phyloP scores from a whole-genome alignment of 2,113 vertebrate species.

The Aphyosemion australe region DNA sequence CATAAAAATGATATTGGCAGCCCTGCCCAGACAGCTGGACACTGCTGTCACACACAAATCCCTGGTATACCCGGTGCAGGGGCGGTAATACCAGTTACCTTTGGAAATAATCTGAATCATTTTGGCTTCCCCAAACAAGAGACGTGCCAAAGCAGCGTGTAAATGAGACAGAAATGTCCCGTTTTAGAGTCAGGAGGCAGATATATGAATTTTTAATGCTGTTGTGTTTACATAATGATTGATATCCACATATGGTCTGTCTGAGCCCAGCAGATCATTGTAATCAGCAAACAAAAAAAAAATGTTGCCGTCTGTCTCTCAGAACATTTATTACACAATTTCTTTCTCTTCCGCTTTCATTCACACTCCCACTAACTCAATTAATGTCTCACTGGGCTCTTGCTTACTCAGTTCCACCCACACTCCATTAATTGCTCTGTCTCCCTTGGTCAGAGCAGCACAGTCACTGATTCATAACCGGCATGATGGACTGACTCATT shows the following conservation, averaged over 20 bases:
- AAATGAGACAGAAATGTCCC: constrained; percentile 45
- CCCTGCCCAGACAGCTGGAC: constrained; percentile 57
- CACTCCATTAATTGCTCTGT: constrained; percentile 9
- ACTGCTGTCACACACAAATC: constrained; percentile 44
- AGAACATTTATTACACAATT: constrained; percentile 6
- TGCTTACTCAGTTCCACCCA: constrained; percentile 11
- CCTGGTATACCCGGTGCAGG: constrained; percentile 40
- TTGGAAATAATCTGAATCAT: constrained; percentile 61
- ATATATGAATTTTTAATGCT: constrained; percentile 38
- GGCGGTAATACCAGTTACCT: constrained; percentile 60
- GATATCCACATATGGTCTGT: constrained; percentile 30
- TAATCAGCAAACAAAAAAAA: constrained; percentile 20
- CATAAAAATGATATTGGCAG: constrained; percentile 66
- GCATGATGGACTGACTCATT: constrained; percentile 9
- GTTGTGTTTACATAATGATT: constrained; percentile 31
- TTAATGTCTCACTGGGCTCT: constrained; percentile 23
- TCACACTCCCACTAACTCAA: constrained; percentile 17
- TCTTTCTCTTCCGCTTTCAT: not conserved
- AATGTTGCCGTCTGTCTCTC: constrained; percentile 17
- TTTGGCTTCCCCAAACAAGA: constrained; percentile 54
- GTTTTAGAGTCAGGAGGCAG: constrained; percentile 19
- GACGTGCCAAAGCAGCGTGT: constrained; percentile 53
- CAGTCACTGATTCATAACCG: constrained; percentile 35
- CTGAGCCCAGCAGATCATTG: constrained; percentile 9
- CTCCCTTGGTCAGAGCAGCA: constrained; percentile 4